Conservation (phyloP, 1,140 invertebrate genomes). For the Listronotus bonariensis region DNA sequence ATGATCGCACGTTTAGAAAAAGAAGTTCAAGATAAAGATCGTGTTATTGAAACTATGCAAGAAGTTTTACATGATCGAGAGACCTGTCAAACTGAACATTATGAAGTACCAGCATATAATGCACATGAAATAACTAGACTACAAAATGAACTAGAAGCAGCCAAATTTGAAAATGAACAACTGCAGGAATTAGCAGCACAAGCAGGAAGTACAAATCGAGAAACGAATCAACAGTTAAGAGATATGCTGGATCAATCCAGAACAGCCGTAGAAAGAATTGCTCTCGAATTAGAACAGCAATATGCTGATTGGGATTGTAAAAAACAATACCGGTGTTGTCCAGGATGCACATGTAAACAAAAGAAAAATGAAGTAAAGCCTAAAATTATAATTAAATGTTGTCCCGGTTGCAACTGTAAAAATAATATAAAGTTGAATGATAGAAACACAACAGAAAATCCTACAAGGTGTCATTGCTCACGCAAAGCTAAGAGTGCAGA, state of each 20-base stretch:
- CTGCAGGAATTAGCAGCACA: constrained; percentile 14
- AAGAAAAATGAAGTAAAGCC: constrained; percentile 3
- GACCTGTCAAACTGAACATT: not conserved
- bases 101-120: not conserved
- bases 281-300: constrained; percentile 34
- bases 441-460: not conserved
- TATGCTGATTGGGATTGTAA: constrained; percentile 37
- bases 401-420: constrained; percentile 25
- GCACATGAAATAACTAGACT: constrained; percentile 14
- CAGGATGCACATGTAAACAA: constrained; percentile 25
- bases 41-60: constrained; percentile 25
- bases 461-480: not conserved
- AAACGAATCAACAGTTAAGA: constrained; percentile 38
- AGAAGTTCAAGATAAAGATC: constrained; percentile 25
- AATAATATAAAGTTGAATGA: not conserved
- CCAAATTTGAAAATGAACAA: constrained; percentile 30
- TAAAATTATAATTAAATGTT: constrained; percentile 23
- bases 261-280: constrained; percentile 38
- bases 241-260: constrained; percentile 44
- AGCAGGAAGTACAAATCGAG: not conserved
- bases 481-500: constrained; percentile 11
- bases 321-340: constrained; percentile 26
- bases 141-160: constrained; percentile 25
- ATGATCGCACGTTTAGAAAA: constrained; percentile 6
- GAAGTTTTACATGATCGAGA: constrained; percentile 36